Percentiles rank a stretch among this genome's conserved stretches.
Evolutionary conservation across 2,797 vertebrate genomes (phyloP).

Genomic region (Lemur catta): DNA sequence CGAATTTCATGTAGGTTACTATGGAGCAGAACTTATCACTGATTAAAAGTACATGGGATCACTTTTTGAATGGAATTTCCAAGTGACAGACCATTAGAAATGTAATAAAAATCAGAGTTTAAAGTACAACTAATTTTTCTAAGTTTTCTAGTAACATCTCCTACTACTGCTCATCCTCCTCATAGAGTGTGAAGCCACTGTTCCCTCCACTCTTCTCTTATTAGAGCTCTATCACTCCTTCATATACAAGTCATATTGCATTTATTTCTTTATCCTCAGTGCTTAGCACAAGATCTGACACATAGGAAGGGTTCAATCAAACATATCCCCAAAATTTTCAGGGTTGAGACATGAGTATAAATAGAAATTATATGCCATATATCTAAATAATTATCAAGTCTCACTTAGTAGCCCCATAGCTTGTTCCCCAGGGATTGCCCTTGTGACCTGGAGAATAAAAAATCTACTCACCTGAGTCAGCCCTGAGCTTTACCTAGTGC

Average conservation of each 20-base stretch:
- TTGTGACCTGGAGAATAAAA: not conserved
- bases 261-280: not conserved
- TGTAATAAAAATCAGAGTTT: not conserved
- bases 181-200: not conserved
- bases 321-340: not conserved
- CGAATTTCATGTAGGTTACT: not conserved
- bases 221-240: not conserved
- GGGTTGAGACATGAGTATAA: not conserved
- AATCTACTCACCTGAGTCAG: accelerated
- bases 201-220: not conserved
- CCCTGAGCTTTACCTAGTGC: not conserved
- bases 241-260: not conserved
- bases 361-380: not conserved
- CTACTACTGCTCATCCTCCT: not conserved
- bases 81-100: not conserved
- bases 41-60: not conserved
- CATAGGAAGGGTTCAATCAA: not conserved
- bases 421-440: not conserved
- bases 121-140: not conserved
- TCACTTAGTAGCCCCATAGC: not conserved
- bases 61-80: not conserved
- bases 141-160: not conserved
- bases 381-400: not conserved
- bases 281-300: not conserved
- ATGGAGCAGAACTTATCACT: not conserved